Evolutionary conservation across 2,113 vertebrate species (phyloP).

Genomic region (Nyctereutes procyonoides): DNA sequence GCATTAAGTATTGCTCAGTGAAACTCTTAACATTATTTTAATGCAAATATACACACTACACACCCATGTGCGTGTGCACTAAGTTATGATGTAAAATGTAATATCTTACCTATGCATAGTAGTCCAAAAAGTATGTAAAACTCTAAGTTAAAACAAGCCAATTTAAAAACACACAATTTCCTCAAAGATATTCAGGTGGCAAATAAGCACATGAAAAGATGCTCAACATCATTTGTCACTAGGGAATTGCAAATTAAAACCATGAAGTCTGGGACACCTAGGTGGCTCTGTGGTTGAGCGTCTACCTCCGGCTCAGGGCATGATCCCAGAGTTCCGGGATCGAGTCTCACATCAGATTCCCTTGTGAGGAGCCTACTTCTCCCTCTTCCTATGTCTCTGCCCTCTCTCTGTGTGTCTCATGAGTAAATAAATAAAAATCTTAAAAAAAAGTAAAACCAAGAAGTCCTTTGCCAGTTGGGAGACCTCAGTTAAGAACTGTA

Average conservation of each 20-base stretch:
- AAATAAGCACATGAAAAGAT: constrained; percentile 39
- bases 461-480: background rate
- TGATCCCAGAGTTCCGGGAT: too few relatives aligned
- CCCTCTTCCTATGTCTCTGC: too few relatives aligned
- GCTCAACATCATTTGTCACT: background rate
- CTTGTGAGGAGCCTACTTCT: too few relatives aligned
- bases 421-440: too few relatives aligned
- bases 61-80: background rate
- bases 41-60: background rate
- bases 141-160: constrained; percentile 35
- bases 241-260: constrained; percentile 59
- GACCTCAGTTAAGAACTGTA: background rate
- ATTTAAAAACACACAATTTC: constrained; percentile 36
- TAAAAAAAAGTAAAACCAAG: background rate
- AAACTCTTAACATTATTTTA: constrained; percentile 56
- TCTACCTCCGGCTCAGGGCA: too few relatives aligned
- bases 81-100: constrained; percentile 53
- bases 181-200: background rate
- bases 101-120: background rate
- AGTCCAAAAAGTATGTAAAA: background rate
- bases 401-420: too few relatives aligned
- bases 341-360: too few relatives aligned
- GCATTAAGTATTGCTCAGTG: background rate
- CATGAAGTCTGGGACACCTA: too few relatives aligned
- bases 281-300: too few relatives aligned